phyloP scores from a whole-genome alignment of 37 sponge, comb jelly and placozoan genomes.

The Aphrocallistes beatrix region DNA sequence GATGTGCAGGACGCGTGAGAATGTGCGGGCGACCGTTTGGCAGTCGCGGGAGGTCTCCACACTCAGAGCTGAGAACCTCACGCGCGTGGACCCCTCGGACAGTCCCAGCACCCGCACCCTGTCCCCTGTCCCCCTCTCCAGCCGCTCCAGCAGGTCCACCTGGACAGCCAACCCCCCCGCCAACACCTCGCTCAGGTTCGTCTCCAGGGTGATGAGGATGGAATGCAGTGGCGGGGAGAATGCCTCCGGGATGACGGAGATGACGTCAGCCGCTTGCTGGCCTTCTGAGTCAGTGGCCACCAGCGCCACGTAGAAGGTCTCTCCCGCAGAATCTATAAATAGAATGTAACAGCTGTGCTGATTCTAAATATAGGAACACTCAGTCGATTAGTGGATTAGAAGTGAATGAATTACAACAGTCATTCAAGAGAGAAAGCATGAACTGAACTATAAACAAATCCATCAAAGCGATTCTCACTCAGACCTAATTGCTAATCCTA shows the following conservation, averaged over 20 bases:
- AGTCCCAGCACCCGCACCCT: not conserved
- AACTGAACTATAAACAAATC: not conserved
- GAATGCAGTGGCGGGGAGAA: not conserved
- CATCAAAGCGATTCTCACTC: too few relatives aligned
- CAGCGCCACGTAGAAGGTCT: not conserved
- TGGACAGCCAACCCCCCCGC: not conserved
- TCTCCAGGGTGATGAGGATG: not conserved
- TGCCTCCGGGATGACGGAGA: not conserved
- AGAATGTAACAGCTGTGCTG: too few relatives aligned
- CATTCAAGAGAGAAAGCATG: not conserved
- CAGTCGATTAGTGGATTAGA: too few relatives aligned
- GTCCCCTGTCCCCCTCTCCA: not conserved
- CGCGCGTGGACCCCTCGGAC: not conserved
- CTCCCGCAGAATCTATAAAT: not conserved
- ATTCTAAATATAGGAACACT: too few relatives aligned
- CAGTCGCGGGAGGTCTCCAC: not conserved
- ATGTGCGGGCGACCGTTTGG: not conserved
- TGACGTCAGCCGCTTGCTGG: not conserved
- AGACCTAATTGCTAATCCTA: too few relatives aligned
- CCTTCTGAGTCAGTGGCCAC: not conserved
- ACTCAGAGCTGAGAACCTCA: not conserved
- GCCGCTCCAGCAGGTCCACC: not conserved
- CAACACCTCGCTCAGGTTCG: not conserved
- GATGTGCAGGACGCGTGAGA: not conserved
- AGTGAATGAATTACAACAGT: not conserved